Evolutionary conservation across 92 coral and sea anemone species (phyloP).

Genomic region (Parazoanthus darwini): DNA sequence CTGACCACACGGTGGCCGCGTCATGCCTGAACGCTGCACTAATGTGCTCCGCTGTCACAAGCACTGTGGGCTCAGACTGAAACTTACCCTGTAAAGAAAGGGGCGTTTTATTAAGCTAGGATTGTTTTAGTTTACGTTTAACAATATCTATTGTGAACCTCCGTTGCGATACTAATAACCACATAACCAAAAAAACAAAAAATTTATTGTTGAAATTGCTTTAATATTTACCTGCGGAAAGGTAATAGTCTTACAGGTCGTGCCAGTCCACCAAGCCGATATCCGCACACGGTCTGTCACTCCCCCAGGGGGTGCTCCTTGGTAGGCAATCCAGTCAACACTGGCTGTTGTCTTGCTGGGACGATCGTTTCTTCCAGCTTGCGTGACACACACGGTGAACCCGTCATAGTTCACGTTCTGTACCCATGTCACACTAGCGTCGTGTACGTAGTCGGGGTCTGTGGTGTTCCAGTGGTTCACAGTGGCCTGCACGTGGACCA

Average conservation of each 20-base stretch:
- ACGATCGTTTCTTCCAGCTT: constrained; percentile 53
- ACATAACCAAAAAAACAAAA: too few relatives aligned
- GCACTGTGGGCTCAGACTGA: constrained; percentile 58
- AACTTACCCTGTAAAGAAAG: constrained; percentile 51
- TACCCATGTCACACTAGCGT: constrained; percentile 16
- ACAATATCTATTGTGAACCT: too few relatives aligned
- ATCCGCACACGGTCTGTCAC: constrained; percentile 21
- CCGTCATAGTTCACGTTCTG: constrained; percentile 35
- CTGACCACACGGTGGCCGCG: too few relatives aligned
- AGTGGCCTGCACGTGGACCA: constrained; percentile 25
- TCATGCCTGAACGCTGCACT: too few relatives aligned
- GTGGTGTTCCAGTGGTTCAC: constrained; percentile 10
- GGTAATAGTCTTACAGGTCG: constrained; percentile 20
- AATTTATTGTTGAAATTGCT: background rate
- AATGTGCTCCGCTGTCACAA: constrained; percentile 61
- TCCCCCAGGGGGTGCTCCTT: constrained; percentile 49
- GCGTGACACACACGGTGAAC: constrained; percentile 46
- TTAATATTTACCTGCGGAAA: background rate
- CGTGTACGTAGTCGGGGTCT: too few relatives aligned
- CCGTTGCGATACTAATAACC: too few relatives aligned
- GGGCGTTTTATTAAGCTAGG: background rate
- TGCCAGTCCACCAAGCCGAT: constrained; percentile 43
- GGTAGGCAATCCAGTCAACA: constrained; percentile 60
- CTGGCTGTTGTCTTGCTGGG: constrained; percentile 17
- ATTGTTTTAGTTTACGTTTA: too few relatives aligned